These are phyloP conservation scores for Gasteruption jaculator DNA, from an alignment of 2,888 invertebrate species.

Conservation along the genomic window DNA sequence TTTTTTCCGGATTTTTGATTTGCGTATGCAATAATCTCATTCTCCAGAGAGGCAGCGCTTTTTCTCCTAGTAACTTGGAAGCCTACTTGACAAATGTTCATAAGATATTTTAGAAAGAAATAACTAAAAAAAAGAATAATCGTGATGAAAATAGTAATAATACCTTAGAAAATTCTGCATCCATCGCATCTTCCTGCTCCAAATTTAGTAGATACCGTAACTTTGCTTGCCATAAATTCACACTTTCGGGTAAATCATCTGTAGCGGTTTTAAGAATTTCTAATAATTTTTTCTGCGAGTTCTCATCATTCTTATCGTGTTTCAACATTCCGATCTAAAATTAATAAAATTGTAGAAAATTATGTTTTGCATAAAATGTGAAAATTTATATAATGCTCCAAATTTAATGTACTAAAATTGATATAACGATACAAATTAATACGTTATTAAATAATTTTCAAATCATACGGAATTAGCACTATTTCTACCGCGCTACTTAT, in stretches of 20 bases:
- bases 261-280: slow-evolving; percentile 51
- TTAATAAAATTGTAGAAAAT: too few relatives aligned
- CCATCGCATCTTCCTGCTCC: slow-evolving; percentile 48
- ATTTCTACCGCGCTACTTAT: too few relatives aligned
- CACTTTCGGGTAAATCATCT: slow-evolving; percentile 49
- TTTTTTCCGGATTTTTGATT: slow-evolving; percentile 42
- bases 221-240: slow-evolving; percentile 55
- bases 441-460: too few relatives aligned
- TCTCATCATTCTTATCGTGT: slow-evolving; percentile 31
- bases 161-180: slow-evolving; percentile 50
- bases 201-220: slow-evolving; percentile 51
- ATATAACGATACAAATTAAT: too few relatives aligned
- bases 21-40: slow-evolving; percentile 47
- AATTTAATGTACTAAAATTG: too few relatives aligned
- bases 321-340: slow-evolving; percentile 40
- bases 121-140: neutral
- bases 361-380: too few relatives aligned
- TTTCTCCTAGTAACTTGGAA: slow-evolving; percentile 44
- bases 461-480: too few relatives aligned
- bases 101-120: slow-evolving; percentile 5
- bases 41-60: slow-evolving; percentile 52
- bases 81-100: too few relatives aligned
- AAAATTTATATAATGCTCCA: too few relatives aligned
- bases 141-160: neutral
- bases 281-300: slow-evolving; percentile 34